Conservation (phyloP, 1,140 invertebrate species). For the Panagrolaimus sp. region DNA sequence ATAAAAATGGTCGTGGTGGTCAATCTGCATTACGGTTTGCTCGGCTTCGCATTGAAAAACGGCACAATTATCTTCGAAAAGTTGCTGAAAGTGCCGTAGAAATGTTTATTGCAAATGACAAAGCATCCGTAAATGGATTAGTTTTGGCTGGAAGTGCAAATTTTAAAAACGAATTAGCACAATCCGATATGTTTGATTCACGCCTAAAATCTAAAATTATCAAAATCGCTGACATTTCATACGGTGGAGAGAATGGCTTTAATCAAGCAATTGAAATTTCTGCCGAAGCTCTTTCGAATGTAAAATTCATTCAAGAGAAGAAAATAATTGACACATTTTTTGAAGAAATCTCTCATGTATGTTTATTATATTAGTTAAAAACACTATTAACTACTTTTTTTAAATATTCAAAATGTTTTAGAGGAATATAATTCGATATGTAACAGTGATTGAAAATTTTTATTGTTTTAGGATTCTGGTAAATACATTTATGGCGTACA, state of each 20-base stretch:
- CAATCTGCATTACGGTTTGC: slow-evolving; percentile 99
- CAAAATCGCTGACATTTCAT: slow-evolving; percentile 97
- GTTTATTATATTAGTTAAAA: neutral
- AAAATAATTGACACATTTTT: slow-evolving; percentile 79
- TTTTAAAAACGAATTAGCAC: slow-evolving; percentile 98
- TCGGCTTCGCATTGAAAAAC: slow-evolving; percentile 96
- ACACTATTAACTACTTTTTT: slow-evolving; percentile 64
- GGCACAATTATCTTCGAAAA: slow-evolving; percentile 98
- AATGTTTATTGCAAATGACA: slow-evolving; percentile 93
- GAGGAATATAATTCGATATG: no score
- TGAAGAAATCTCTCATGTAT: slow-evolving; percentile 39
- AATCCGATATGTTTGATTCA: slow-evolving; percentile 99
- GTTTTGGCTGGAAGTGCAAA: slow-evolving; percentile 97
- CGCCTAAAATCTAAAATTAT: slow-evolving; percentile 76
- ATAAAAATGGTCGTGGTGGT: slow-evolving; percentile 99
- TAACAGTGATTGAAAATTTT: no score
- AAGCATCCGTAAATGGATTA: slow-evolving; percentile 90
- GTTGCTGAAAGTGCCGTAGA: slow-evolving; percentile 96
- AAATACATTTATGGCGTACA: slow-evolving; percentile 99
- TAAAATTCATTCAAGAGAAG: slow-evolving; percentile 99
- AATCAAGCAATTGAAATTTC: slow-evolving; percentile 81
- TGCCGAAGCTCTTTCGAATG: slow-evolving; percentile 92
- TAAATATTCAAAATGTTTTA: no score
- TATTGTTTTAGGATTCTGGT: slow-evolving; percentile 83
- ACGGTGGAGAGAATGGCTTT: slow-evolving; percentile 98